Conservation (phyloP, 2,888 invertebrate genomes). For the Spicauda simplicius region DNA sequence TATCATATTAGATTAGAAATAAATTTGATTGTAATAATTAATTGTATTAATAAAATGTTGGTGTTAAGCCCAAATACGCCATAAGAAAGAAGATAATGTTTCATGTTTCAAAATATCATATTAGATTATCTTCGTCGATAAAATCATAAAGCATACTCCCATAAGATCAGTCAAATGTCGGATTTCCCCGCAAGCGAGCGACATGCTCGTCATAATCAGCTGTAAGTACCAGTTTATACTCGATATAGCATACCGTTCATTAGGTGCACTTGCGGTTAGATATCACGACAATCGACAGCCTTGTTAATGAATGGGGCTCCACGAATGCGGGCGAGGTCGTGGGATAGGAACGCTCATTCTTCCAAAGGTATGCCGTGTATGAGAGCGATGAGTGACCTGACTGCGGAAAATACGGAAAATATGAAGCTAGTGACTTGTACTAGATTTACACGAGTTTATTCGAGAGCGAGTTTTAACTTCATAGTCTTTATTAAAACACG, state of each 20-base stretch:
- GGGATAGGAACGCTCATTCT: conserved; percentile 52
- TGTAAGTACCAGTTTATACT: not conserved
- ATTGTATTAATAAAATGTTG: too few species aligned
- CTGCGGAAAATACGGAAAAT: not conserved
- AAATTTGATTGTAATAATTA: too few species aligned
- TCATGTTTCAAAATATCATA: not conserved
- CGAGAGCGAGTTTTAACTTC: too few species aligned
- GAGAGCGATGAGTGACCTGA: conserved; percentile 3
- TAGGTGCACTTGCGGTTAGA: conserved; percentile 39
- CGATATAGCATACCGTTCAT: conserved; percentile 16
- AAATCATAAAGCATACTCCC: too few species aligned
- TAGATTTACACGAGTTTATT: not conserved
- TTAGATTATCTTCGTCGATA: not conserved
- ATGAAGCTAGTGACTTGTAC: not conserved
- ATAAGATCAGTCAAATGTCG: too few species aligned
- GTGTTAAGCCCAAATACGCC: too few species aligned
- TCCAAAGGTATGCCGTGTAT: not conserved
- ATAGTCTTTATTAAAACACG: too few species aligned
- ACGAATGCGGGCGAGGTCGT: conserved; percentile 63
- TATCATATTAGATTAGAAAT: too few species aligned
- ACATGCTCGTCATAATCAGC: not conserved
- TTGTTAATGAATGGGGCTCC: conserved; percentile 73
- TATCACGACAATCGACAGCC: conserved; percentile 71
- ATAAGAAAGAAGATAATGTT: too few species aligned
- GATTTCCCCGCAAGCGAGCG: too few species aligned